phyloP scores from a whole-genome alignment of 2,113 vertebrate species.

The Lasiurus borealis region DNA sequence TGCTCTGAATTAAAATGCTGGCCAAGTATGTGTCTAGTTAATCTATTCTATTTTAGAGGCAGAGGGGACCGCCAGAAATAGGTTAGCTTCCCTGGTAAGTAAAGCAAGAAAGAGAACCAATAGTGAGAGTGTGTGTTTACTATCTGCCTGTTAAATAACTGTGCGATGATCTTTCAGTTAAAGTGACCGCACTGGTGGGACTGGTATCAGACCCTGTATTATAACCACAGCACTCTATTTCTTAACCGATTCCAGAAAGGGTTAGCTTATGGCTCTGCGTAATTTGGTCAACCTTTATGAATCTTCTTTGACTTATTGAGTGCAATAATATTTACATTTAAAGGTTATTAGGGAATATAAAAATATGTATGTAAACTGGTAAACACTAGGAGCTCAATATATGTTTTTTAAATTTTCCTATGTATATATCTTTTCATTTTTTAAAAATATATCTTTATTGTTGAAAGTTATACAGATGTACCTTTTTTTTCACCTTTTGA shows the following conservation, averaged over 20 bases:
- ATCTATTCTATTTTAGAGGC: background rate
- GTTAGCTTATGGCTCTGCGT: background rate
- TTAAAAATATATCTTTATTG: no score
- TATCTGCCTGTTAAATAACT: background rate
- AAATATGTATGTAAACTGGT: background rate
- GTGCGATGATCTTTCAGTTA: background rate
- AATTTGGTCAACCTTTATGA: background rate
- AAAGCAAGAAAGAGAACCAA: background rate
- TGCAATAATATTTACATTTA: background rate
- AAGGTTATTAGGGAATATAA: background rate
- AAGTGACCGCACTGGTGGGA: background rate
- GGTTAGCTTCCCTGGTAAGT: constrained; percentile 1
- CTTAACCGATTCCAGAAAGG: background rate
- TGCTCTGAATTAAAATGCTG: background rate
- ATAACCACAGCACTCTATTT: background rate
- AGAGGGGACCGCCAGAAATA: background rate
- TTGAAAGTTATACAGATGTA: no score
- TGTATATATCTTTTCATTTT: no score
- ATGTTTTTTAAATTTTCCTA: background rate
- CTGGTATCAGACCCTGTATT: fast-evolving
- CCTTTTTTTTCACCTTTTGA: no score
- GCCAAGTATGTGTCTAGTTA: background rate
- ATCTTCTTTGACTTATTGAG: background rate
- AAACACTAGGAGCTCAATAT: background rate
- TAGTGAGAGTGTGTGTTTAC: background rate